Base-by-base conservation (phyloP, 2,888 invertebrate species). In the Agrotis ipsilon region DNA sequence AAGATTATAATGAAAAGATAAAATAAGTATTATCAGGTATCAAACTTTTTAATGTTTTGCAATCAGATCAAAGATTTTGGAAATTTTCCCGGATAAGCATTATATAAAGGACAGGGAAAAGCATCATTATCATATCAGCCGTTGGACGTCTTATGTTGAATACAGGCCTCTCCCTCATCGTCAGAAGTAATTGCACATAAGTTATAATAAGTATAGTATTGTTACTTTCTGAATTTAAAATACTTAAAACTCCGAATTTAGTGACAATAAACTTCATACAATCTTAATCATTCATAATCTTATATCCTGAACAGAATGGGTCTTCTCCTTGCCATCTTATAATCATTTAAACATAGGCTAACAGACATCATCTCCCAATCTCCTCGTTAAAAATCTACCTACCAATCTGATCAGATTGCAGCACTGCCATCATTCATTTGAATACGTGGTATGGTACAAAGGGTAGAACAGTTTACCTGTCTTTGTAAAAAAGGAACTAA, bases 341-440 rank as follows among this genome's bases (percentile, higher is more conserved):
- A 5, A 48, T 32, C 24, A 1, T 13, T 32, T 70, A 43, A 78
- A 62, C 18, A 57, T 21, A 68, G 63, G 68, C 74, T 82, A 77
- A 79, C 72, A 72, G 68, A 55, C 68, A 57, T 72, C 68, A 66
- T 71, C 68, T 73, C 60, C 45, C 60, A 61, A 58, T 49, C 62
- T 63, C 70, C 1, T 32, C 32, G 3, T 32, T 1, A 64, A 45
- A 57, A 78, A 67, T 71, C 74, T 69, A 32, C 70, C 63, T 43
- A 73, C 72, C 72, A 69, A 81, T 72, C 69, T 59, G 39, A 72
- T 59, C 57, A 24, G 52, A 64, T 69, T 59, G 68, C 52, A 57
- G 68, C 52, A 57, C 1, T 58, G 64, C 58, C 19, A 24, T 65
- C 27, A 70, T 65, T 67, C 57, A 80, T 66, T 75, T 83, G 68